These are phyloP conservation scores for Fopius arisanus DNA, from an alignment of 1,140 invertebrate genomes.

Conservation along the genomic window DNA sequence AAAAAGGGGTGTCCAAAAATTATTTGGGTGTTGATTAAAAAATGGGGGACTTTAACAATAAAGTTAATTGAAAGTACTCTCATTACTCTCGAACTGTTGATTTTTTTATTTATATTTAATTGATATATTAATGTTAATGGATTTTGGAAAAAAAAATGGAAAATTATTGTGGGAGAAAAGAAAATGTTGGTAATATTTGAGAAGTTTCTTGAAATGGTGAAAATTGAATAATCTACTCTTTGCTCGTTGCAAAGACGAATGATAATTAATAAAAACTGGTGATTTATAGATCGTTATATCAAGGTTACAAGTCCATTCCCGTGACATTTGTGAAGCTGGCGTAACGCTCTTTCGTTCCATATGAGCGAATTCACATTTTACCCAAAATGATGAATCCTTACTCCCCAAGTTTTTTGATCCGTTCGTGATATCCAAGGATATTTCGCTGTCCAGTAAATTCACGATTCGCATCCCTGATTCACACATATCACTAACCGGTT, in stretches of 20 bases:
- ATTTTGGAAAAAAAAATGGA: too few species aligned
- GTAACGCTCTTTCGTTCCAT: slow-evolving; percentile 11
- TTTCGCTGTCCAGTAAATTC: slow-evolving; percentile 9
- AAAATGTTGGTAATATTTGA: too few species aligned
- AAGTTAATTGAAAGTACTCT: too few species aligned
- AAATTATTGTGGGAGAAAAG: too few species aligned
- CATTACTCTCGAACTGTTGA: too few species aligned
- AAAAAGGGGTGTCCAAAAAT: too few species aligned
- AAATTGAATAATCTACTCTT: not conserved
- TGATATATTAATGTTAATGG: too few species aligned
- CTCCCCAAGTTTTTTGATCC: not conserved
- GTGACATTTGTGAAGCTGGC: slow-evolving; percentile 15
- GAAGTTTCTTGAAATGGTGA: too few species aligned
- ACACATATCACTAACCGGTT: slow-evolving; percentile 14
- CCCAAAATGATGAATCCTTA: not conserved
- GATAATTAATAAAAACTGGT: not conserved
- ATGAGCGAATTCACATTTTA: not conserved
- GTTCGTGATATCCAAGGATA: not conserved
- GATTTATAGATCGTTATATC: slow-evolving; percentile 2
- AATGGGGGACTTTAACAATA: too few species aligned
- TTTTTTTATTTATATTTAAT: too few species aligned
- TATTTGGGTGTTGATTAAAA: too few species aligned
- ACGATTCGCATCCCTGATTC: slow-evolving; percentile 12
- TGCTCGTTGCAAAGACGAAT: not conserved
- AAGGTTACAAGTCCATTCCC: not conserved